Base-by-base conservation (phyloP, 1,140 invertebrate genomes). In the Cydia splendana region DNA sequence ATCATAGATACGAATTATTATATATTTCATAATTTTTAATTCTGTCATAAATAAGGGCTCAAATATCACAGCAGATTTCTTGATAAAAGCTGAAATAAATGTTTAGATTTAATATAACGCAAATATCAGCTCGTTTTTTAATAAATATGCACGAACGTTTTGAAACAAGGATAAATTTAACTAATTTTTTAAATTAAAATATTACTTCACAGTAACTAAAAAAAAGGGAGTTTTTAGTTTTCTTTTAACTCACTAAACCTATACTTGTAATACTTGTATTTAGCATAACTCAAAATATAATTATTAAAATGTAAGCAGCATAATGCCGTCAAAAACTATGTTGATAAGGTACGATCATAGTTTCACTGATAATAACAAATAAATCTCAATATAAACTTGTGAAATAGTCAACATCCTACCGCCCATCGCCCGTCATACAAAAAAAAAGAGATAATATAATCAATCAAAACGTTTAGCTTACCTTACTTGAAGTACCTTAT, bases 31-130 rank as follows among this genome's bases (percentile, higher is more conserved):
- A 24, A 18, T 24, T 18, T 71, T 42, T 42, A 42, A 28, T 71
- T 71, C 38, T 71, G 67, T 71, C 38, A 42, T 71, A 71, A 71
- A 71, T 71, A 71, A 71, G 67, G 34, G 67, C 67, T 71, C 34
- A 34, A 71, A 71, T 71, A 71, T 71, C 67, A 71, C 67, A 71
- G 67, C 67, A 71, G 67, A 71, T 71, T 71, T 71, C 67, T 42
- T 45, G n/a, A 38, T 71, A 71, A 71, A 71, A 71, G 67, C 67
- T 45, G 34, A 71, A 42, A 71, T 42, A 71, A 42, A 20, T 20
- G 15, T 18, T 71, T 0, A 71, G 5, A 71, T 71, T 71, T 6
- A n/a, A 18, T 69, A n/a, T 34, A 69, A 69, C 18, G 51, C 57
- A 62, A 62, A 62, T 24, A 24, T 62, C 0, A 6, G 10, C n/a